Evolutionary conservation across 2,113 vertebrate species (phyloP).

Genomic region (Myrmophylax atrothorax): DNA sequence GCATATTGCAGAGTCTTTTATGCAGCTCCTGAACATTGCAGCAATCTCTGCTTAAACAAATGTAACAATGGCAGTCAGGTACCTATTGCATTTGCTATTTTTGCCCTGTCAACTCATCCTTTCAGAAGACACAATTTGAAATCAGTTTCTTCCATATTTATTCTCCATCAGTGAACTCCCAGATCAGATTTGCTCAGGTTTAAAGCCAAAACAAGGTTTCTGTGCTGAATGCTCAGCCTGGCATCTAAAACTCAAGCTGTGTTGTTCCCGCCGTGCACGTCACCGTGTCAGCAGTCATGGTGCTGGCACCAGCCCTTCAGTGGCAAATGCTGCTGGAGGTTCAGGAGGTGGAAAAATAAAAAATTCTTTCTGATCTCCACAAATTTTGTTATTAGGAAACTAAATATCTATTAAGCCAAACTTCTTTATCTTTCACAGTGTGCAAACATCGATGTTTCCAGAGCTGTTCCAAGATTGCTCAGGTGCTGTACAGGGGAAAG

Average conservation of each 20-base stretch:
- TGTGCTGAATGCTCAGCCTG: slow-evolving; percentile 48
- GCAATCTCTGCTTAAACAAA: slow-evolving; percentile 67
- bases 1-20: slow-evolving; percentile 46
- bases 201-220: slow-evolving; percentile 65
- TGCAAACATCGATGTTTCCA: accelerated
- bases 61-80: slow-evolving; percentile 54
- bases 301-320: background rate
- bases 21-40: background rate
- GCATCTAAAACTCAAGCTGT: slow-evolving; percentile 51
- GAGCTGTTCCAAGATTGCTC: background rate
- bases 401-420: background rate
- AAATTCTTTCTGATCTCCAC: accelerated
- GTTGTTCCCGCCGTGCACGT: background rate
- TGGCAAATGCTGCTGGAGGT: background rate
- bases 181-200: slow-evolving; percentile 63
- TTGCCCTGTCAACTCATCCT: slow-evolving; percentile 54
- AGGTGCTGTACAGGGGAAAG: background rate
- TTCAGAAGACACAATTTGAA: slow-evolving; percentile 64
- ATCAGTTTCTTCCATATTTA: slow-evolving; percentile 63
- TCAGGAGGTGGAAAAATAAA: background rate
- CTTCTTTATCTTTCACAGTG: background rate
- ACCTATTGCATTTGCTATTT: slow-evolving; percentile 60
- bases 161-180: slow-evolving; percentile 57
- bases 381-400: background rate
- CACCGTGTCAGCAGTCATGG: background rate